Evolutionary conservation across 2,113 vertebrate genomes (phyloP).

Genomic region (Telmatochromis bifrenatus): DNA sequence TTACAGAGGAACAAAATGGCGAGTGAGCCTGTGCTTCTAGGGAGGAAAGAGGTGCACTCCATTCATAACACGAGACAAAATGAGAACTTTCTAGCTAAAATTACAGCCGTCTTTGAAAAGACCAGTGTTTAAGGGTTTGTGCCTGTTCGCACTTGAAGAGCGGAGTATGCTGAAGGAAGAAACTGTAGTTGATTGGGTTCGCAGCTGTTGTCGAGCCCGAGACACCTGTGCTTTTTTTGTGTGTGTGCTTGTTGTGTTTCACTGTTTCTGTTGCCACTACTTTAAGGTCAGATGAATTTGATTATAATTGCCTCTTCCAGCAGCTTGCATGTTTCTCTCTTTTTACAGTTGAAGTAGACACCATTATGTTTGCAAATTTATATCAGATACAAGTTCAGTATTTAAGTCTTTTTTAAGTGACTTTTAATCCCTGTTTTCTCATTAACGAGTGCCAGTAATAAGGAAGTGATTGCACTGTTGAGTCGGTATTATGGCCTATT

Average conservation of each 20-base stretch:
- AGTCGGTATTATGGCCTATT: neutral
- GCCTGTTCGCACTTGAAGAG: neutral
- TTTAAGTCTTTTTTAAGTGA: neutral
- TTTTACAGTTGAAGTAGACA: neutral
- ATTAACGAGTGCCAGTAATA: neutral
- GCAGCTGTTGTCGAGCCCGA: neutral
- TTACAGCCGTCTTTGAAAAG: neutral
- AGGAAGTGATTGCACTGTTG: neutral
- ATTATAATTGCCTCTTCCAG: neutral
- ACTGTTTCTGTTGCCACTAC: neutral
- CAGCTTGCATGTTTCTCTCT: neutral
- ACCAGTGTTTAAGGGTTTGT: neutral
- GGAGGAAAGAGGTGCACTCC: neutral
- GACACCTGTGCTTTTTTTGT: neutral
- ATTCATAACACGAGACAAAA: neutral
- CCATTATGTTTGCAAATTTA: neutral
- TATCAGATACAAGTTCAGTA: neutral
- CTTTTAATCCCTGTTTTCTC: neutral
- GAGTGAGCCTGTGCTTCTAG: neutral
- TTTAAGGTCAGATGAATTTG: neutral
- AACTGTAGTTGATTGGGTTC: neutral
- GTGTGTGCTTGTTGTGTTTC: neutral
- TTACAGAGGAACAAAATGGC: neutral
- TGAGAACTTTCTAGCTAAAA: neutral
- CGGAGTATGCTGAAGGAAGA: neutral